phyloP scores from a whole-genome alignment of 2,797 vertebrate genomes.

The Aselliscus stoliczkanus region DNA sequence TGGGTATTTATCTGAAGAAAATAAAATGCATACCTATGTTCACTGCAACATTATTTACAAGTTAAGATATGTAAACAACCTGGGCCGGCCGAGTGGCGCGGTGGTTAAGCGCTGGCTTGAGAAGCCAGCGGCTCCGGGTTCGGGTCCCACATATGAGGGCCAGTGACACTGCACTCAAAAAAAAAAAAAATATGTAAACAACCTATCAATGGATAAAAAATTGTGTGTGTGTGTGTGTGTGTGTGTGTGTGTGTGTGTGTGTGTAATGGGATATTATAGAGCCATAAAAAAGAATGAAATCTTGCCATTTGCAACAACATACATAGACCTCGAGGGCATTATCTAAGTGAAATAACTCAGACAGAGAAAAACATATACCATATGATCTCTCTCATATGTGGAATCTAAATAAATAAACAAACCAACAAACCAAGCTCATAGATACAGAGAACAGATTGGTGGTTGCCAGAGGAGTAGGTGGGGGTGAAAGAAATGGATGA shows the following conservation, averaged over 20 bases:
- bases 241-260: too few relatives aligned
- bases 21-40: too few relatives aligned
- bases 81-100: too few relatives aligned
- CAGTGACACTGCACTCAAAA: too few relatives aligned
- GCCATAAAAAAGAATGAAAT: background rate
- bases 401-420: background rate
- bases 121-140: too few relatives aligned
- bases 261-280: background rate
- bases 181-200: too few relatives aligned
- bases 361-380: background rate
- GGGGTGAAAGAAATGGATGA: background rate
- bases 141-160: too few relatives aligned
- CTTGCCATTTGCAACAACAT: background rate
- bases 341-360: background rate
- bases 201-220: too few relatives aligned
- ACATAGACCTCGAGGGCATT: background rate
- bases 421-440: background rate
- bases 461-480: background rate
- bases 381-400: background rate
- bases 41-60: too few relatives aligned
- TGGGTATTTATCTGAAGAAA: background rate
- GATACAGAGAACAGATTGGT: background rate
- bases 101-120: too few relatives aligned
- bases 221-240: too few relatives aligned
- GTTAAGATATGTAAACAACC: too few relatives aligned